phyloP scores from a whole-genome alignment of 2,888 invertebrate genomes.

The Trichogramma evanescens region DNA sequence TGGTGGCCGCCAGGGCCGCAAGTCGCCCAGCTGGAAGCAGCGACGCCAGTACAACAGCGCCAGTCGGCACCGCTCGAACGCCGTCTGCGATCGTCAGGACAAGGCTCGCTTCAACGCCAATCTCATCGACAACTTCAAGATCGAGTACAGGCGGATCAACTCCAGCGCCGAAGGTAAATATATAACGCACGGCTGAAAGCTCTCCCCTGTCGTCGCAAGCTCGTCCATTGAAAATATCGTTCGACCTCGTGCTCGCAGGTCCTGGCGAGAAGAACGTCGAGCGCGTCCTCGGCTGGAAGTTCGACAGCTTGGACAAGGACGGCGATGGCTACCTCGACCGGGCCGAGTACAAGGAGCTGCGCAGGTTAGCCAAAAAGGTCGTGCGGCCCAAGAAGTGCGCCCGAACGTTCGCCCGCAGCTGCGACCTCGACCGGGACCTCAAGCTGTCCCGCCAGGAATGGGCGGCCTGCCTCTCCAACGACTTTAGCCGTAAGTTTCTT shows the following conservation, averaged over 20 bases:
- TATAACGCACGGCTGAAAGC: not conserved
- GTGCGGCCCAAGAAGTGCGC: constrained; percentile 87
- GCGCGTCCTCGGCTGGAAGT: constrained; percentile 82
- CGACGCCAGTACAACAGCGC: constrained; percentile 33
- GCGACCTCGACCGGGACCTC: constrained; percentile 77
- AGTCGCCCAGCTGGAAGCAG: constrained; percentile 36
- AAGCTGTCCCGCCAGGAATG: constrained; percentile 76
- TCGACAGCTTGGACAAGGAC: constrained; percentile 74
- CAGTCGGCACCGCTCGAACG: constrained; percentile 36
- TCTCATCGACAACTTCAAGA: constrained; percentile 75
- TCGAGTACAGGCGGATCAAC: constrained; percentile 57
- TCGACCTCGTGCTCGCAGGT: not conserved
- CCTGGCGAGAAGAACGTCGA: constrained; percentile 42
- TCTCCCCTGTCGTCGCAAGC: not conserved
- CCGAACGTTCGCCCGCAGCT: constrained; percentile 77
- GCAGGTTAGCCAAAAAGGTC: constrained; percentile 76
- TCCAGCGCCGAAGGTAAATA: constrained; percentile 32
- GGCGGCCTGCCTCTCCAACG: constrained; percentile 77
- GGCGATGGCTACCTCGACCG: constrained; percentile 70
- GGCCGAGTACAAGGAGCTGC: constrained; percentile 74
- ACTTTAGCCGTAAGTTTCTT: constrained; percentile 70
- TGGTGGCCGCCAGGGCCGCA: constrained; percentile 28
- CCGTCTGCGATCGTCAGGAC: constrained; percentile 63
- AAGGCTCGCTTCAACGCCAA: constrained; percentile 76
- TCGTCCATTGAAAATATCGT: not conserved